Conservation (phyloP, 1,140 invertebrate species). For the Anastrepha ludens region DNA sequence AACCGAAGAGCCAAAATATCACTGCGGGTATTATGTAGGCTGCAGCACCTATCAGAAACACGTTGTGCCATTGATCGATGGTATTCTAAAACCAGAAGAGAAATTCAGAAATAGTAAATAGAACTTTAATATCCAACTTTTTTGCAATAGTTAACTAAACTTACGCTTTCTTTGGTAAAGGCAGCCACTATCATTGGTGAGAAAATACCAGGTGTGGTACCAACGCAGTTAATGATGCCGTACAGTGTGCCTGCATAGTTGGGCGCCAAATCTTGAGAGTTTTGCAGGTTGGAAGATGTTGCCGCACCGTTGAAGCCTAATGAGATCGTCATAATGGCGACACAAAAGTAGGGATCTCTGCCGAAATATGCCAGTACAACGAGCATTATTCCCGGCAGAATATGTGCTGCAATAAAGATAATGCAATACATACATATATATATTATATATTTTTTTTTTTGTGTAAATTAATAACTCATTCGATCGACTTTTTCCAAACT, state of each 20-base stretch:
- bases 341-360: slow-evolving; percentile 79
- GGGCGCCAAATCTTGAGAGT: slow-evolving; percentile 81
- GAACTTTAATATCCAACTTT: neutral
- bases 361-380: slow-evolving; percentile 81
- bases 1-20: slow-evolving; percentile 82
- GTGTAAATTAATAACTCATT: neutral
- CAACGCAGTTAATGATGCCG: slow-evolving; percentile 84
- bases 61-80: slow-evolving; percentile 83
- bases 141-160: slow-evolving; percentile 55
- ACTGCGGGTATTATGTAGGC: slow-evolving; percentile 82
- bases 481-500: slow-evolving; percentile 65
- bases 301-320: slow-evolving; percentile 89
- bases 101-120: slow-evolving; percentile 62
- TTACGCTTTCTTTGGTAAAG: slow-evolving; percentile 80
- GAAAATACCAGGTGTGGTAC: slow-evolving; percentile 84
- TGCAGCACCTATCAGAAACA: slow-evolving; percentile 84
- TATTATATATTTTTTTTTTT: slow-evolving; percentile 40
- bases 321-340: slow-evolving; percentile 82
- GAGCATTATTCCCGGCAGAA: slow-evolving; percentile 82
- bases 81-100: slow-evolving; percentile 78
- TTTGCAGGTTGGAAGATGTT: slow-evolving; percentile 87
- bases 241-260: slow-evolving; percentile 87
- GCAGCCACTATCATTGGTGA: slow-evolving; percentile 82
- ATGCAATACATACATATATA: slow-evolving; percentile 49
- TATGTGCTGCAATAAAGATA: slow-evolving; percentile 77